Evolutionary conservation across 2,888 invertebrate genomes (phyloP).

Genomic region (Ichneumon xanthorius): DNA sequence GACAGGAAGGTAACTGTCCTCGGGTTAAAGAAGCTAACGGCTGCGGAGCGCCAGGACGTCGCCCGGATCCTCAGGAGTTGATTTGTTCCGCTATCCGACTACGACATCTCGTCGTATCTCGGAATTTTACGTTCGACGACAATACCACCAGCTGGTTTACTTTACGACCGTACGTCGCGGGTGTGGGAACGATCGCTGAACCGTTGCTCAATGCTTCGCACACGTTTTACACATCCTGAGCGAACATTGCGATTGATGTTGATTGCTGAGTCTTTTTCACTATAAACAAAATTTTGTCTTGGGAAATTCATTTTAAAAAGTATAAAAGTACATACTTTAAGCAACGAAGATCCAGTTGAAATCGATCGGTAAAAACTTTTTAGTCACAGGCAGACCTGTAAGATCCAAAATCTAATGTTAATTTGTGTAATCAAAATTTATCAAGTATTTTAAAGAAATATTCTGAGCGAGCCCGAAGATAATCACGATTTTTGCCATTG

Average conservation of each 20-base stretch:
- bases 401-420: no score
- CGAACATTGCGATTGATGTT: not conserved
- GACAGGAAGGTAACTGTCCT: conserved; percentile 74
- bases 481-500: conserved; percentile 43
- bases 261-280: no score
- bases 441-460: no score
- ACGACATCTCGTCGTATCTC: conserved; percentile 60
- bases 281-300: no score
- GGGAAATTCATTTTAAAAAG: no score
- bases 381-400: no score
- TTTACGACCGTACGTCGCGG: conserved; percentile 10
- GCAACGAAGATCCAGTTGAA: no score
- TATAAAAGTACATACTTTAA: no score
- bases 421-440: no score
- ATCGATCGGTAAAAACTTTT: no score
- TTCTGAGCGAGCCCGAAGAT: no score
- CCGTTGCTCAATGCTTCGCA: conserved; percentile 47
- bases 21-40: conserved; percentile 70
- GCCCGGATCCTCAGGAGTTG: conserved; percentile 70
- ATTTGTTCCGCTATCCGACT: conserved; percentile 79
- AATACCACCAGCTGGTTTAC: conserved; percentile 38
- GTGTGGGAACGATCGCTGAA: conserved; percentile 55
- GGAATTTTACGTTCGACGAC: conserved; percentile 37
- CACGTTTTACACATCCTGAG: conserved; percentile 1
- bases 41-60: conserved; percentile 59